Evolutionary conservation across 2,113 vertebrate genomes (phyloP).

Genomic region (Arothron firmamentum): DNA sequence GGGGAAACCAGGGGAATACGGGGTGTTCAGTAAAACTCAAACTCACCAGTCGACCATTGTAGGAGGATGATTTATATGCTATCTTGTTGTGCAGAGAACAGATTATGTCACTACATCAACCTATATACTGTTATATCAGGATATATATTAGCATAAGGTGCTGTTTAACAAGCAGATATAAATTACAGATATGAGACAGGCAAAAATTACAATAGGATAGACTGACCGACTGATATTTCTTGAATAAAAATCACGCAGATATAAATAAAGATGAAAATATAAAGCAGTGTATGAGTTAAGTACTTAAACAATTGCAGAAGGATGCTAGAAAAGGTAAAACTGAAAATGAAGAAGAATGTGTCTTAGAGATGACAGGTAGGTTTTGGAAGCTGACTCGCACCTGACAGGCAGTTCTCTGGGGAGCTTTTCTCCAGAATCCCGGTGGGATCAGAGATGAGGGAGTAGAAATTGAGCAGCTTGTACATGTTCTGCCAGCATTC

Average conservation of each 20-base stretch:
- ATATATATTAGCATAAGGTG: neutral
- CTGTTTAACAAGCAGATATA: no score
- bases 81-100: neutral
- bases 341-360: neutral
- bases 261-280: no score
- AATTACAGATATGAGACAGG: no score
- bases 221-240: no score
- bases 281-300: no score
- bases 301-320: no score
- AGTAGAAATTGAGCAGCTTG: conserved; percentile 97
- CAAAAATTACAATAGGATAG: no score
- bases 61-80: no score
- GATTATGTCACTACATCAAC: neutral
- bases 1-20: neutral
- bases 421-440: conserved; percentile 95
- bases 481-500: conserved; percentile 99
- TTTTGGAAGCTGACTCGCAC: conserved; percentile 58
- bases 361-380: neutral
- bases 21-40: no score
- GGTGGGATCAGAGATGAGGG: conserved; percentile 96
- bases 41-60: neutral
- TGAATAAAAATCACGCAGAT: no score
- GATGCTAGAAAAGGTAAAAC: neutral
- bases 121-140: neutral
- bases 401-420: conserved; percentile 82